Conservation (phyloP, 2,888 invertebrate species). For the Drosophila pseudotalamancana region DNA sequence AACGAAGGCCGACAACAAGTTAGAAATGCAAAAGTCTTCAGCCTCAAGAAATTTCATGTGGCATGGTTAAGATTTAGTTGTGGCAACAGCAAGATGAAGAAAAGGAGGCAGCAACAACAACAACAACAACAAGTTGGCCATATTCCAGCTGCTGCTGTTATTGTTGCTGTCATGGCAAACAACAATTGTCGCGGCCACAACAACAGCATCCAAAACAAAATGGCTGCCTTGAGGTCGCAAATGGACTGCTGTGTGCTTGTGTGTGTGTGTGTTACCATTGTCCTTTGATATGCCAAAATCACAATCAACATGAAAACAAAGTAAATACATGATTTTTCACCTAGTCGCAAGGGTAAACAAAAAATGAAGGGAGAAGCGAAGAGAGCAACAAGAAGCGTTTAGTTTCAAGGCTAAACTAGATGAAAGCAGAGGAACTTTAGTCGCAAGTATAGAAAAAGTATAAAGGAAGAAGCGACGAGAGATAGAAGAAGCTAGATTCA, state of each 20-base stretch:
- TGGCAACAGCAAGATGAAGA: slow-evolving; percentile 25
- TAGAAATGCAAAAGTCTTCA: slow-evolving; percentile 52
- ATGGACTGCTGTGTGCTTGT: slow-evolving; percentile 28
- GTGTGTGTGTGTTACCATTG: slow-evolving; percentile 1
- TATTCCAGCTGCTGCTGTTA: slow-evolving; percentile 6
- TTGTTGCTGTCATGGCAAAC: slow-evolving; percentile 46
- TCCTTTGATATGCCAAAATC: background rate
- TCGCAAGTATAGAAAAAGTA: too few relatives aligned
- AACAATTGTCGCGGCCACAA: slow-evolving; percentile 61
- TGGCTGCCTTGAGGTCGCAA: slow-evolving; percentile 65
- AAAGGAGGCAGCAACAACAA: slow-evolving; percentile 15
- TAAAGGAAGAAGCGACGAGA: too few relatives aligned
- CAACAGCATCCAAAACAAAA: slow-evolving; percentile 50
- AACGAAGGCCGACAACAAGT: slow-evolving; percentile 63
- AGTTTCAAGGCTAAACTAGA: background rate
- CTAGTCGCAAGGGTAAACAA: background rate
- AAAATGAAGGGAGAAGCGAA: background rate
- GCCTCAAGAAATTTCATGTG: slow-evolving; percentile 61
- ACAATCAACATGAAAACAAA: slow-evolving; percentile 2
- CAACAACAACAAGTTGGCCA: slow-evolving; percentile 13
- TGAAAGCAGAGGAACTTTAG: background rate
- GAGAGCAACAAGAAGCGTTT: background rate
- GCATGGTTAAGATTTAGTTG: slow-evolving; percentile 72
- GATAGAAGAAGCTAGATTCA: too few relatives aligned
- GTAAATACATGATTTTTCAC: background rate